Percentiles rank a stretch among this genome's conserved stretches.
These are phyloP conservation scores for Ataeniobius toweri DNA, from an alignment of 2,797 vertebrate species.

Conservation along the genomic window DNA sequence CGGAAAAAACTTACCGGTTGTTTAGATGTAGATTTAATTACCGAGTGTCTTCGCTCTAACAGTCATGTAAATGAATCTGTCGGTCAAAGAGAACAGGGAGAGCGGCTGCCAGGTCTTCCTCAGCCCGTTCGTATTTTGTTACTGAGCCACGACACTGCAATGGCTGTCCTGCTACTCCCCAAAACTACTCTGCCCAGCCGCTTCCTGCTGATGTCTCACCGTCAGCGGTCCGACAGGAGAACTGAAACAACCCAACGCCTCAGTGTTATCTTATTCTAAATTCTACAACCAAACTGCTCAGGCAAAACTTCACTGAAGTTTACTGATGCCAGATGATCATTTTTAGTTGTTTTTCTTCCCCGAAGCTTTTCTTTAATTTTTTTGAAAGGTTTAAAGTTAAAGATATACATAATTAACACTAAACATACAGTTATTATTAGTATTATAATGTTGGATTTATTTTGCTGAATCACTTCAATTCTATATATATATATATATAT, in stretches of 20 bases:
- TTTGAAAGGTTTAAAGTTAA: too few species aligned
- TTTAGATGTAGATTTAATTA: constrained; percentile 55
- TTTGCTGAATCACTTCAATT: too few species aligned
- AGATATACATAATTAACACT: too few species aligned
- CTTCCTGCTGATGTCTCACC: constrained; percentile 80
- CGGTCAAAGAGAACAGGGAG: constrained; percentile 20
- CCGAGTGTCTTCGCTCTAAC: constrained; percentile 39
- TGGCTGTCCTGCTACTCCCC: constrained; percentile 77
- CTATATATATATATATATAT: too few species aligned
- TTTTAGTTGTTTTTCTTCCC: background rate
- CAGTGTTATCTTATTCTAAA: background rate
- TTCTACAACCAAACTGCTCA: background rate
- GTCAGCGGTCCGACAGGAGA: constrained; percentile 64
- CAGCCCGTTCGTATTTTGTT: constrained; percentile 76
- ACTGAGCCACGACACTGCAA: constrained; percentile 86
- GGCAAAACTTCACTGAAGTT: background rate
- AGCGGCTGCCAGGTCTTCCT: constrained; percentile 63
- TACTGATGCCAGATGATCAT: background rate
- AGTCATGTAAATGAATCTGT: constrained; percentile 62
- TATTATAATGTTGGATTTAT: too few species aligned
- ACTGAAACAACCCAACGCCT: background rate
- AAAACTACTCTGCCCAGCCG: constrained; percentile 61
- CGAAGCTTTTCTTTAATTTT: background rate
- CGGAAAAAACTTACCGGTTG: constrained; percentile 65
- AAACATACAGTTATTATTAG: too few species aligned